Evolutionary conservation across 2,888 invertebrate genomes (phyloP), one percentile per base, ranked within the genome.

Genomic region (Chalcosyrphus nemorum): DNA sequence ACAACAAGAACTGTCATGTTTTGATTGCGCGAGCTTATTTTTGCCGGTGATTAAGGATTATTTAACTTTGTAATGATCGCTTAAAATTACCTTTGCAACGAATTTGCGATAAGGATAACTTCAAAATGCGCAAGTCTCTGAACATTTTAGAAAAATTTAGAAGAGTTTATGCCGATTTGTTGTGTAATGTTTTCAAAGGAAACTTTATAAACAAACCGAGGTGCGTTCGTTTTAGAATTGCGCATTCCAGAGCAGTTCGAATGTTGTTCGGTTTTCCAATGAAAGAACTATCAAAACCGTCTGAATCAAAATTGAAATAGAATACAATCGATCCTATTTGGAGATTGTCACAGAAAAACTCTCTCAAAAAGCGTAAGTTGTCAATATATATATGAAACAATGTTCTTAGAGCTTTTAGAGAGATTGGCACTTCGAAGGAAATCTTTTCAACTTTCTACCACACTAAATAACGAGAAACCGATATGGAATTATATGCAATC

Each of bases 191-290:
- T 27, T 13, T 15, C 4, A 11, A 3, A 17, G 2, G 2, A n/a
- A 47, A 35, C 4, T 3, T 24, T 24, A 24, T 65, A 52, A 72
- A 47, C 21, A 63, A 77, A 56, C 24, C 1, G 1, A n/a, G 54
- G 32, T 59, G 3, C 32, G 77, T 78, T 78, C n/a, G 70, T 54
- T 77, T 77, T 43, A 4, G 27, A n/a, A 43, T 43, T 1, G 17
- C 5, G 7, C 4, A 0, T 59, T 54, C 11, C 17, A 17, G 17
- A n/a, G 11, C 47, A 47, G n/a, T 1, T 1, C 11, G 6, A 9
- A 56, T 17, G 15, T 6, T 41, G 15, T 6, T 17, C 17, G 0
- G 17, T 4, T n/a, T 35, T 56, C 35, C 32, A 56, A 29, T 32
- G 7, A 17, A 1, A 2, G 19, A 2, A 4, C 32, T 50, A 24